Evolutionary conservation across 1,140 invertebrate genomes (phyloP), one percentile per base, ranked within the genome.

Genomic region (Scaptodrosophila lebanonensis): DNA sequence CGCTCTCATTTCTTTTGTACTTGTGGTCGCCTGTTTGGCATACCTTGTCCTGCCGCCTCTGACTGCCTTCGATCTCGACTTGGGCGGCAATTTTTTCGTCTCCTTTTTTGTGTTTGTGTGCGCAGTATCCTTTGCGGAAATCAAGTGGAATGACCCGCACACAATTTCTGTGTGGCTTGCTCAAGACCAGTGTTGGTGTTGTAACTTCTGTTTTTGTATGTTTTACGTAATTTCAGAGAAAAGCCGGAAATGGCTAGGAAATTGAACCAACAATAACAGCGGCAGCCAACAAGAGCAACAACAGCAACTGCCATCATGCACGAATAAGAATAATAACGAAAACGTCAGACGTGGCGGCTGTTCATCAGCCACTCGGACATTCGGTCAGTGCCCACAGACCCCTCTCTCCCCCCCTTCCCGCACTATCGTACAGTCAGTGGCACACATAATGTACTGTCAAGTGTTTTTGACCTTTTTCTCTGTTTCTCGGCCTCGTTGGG

Each of bases 371-470:
- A 18, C 18, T 29, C 13, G 13, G 43, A 27, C 33, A n/a, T 36
- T 33, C 13, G 11, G 20, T n/a, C 40, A 32, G n/a, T 2, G 29
- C 36, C 36, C 44, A 39, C 9, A 15, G 9, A 29, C 2, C 4
- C 9, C 15, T n/a, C 7, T 9, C 7, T 42, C 6, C 39, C 2
- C 12, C 20, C 18, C 5, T 12, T n/a, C n/a, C n/a, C n/a, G n/a
- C n/a, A n/a, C 22, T 11, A 11, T 44, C 39, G 57, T 54, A n/a
- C 64, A 70, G 59, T 54, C 73, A 82, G 12, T 75, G 75, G 75
- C 75, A 76, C 75, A 79, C 65, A 82, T 79, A 79, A 79, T 79
- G 76, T 79, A 82, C 75, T 79, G 75, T 70, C 75, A 82, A 79
- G 76, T 79, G 75, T 79, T 75, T 79, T 54, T 82, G 75, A 79